Base-by-base conservation (phyloP, 1,140 invertebrate species). In the Zaprionus ghesquierei region DNA sequence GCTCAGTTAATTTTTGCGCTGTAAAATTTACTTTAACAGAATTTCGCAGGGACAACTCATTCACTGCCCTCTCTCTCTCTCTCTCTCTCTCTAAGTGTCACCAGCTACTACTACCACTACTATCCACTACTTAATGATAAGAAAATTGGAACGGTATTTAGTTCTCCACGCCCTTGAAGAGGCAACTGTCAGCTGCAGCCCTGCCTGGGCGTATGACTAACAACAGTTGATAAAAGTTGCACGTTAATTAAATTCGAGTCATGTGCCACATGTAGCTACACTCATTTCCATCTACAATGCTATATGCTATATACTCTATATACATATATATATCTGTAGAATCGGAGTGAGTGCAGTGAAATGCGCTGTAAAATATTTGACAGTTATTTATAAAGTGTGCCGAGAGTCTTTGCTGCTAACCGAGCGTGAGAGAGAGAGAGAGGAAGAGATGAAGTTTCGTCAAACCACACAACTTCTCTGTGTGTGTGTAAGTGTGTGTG, bases 141-240 rank as follows among this genome's bases (percentile, higher is more conserved):
- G 44, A 76, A n/a, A 82, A 82, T 69, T 68, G 70, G 59, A 82
- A 78, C 69, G 15, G 35, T 41, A 15, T 15, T 41, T 6, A 41
- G 35, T 15, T 2, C 2, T n/a, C 13, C n/a, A 1, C 12, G 13
- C 4, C n/a, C 35, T 41, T 41, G 2, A 41, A 76, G 38, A 68
- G 69, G 68, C 82, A 82, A 73, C 75, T 81, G 78, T 78, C 79
- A 75, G 82, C 66, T 53, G 56, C 63, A 53, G 59, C n/a, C 13
- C 31, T 12, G 12, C 12, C 35, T 38, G 49, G n/a, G n/a, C n/a
- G n/a, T n/a, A 66, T 77, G 81, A 81, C 75, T 76, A 81, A 87
- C 78, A 79, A 44, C 78, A 78, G 82, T 81, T 86, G 75, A 65
- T 63, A 75, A 78, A 62, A 78, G 54, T 86, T 75, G 68, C 44